phyloP scores from a whole-genome alignment of 1,140 invertebrate genomes.

The Saccostrea glomerata region DNA sequence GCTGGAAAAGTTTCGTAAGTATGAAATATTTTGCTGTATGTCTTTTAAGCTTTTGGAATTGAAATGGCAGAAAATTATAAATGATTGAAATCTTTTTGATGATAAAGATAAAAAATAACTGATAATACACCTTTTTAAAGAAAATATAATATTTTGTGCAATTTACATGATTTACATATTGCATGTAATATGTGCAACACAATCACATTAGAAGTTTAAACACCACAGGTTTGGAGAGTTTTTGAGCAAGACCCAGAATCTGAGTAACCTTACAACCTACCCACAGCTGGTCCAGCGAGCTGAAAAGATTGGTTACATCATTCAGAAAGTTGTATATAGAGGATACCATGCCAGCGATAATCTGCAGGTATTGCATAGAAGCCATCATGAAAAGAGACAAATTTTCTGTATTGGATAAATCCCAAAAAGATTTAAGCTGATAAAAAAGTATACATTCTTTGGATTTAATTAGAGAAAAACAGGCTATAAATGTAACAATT shows the following conservation, averaged over 20 bases:
- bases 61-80: not conserved
- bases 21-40: not conserved
- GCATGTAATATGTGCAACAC: not conserved
- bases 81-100: not conserved
- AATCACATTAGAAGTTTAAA: not conserved
- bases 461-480: no score
- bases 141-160: not conserved
- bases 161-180: not conserved
- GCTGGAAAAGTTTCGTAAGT: conserved; percentile 74
- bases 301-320: conserved; percentile 67
- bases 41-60: not conserved
- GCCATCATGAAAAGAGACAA: no score
- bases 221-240: conserved; percentile 71
- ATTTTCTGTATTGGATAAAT: no score
- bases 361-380: conserved; percentile 65
- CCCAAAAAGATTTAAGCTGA: no score
- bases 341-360: conserved; percentile 72
- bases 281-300: conserved; percentile 69
- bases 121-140: not conserved
- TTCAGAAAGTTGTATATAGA: conserved; percentile 73
- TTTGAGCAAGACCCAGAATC: conserved; percentile 63
- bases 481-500: no score
- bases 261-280: conserved; percentile 69
- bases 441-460: no score
- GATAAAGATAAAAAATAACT: not conserved